phyloP scores from a whole-genome alignment of 2,888 invertebrate species.

The Sinohyriopsis cumingii region DNA sequence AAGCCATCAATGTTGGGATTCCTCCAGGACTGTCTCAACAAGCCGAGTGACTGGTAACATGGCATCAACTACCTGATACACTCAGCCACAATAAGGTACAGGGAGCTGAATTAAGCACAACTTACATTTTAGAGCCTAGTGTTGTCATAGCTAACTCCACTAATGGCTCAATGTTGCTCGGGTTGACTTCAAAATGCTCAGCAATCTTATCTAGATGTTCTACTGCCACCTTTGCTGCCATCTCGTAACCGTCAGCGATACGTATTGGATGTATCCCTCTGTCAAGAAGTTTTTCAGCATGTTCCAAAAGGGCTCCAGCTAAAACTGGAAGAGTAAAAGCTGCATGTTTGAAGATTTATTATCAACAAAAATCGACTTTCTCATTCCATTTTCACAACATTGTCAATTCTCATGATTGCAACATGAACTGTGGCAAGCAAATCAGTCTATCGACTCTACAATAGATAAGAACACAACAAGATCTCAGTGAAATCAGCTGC shows the following conservation, averaged over 20 bases:
- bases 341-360: background rate
- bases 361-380: background rate
- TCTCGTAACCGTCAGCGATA: constrained; percentile 98
- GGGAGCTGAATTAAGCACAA: background rate
- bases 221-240: constrained; percentile 92
- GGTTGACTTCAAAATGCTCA: constrained; percentile 90
- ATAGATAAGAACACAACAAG: no score
- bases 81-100: no score
- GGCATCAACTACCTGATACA: no score
- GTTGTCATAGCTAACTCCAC: constrained; percentile 98
- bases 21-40: no score
- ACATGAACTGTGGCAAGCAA: no score
- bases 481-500: no score
- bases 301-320: constrained; percentile 93
- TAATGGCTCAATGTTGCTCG: constrained; percentile 86
- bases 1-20: no score
- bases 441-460: no score
- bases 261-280: constrained; percentile 99
- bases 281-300: constrained; percentile 92
- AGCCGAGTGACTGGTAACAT: no score
- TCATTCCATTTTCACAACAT: no score
- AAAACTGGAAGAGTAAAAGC: constrained; percentile 74
- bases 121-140: constrained; percentile 94
- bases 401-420: no score
- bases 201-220: constrained; percentile 90